Evolutionary conservation across 2,888 invertebrate genomes (phyloP).

Genomic region (Drosophila subquinaria): DNA sequence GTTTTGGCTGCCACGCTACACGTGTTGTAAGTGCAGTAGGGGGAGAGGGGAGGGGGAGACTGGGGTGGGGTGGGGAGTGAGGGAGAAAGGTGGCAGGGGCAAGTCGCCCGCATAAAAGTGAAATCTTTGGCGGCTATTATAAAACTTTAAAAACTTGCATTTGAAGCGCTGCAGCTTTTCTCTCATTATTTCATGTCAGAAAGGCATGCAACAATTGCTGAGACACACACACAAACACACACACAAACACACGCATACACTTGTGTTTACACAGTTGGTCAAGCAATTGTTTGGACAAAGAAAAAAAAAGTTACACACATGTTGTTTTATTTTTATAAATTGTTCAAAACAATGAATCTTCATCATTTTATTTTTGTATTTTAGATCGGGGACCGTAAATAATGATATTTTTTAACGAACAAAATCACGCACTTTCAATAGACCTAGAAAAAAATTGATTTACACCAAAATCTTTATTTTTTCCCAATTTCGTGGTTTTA

Average conservation of each 20-base stretch:
- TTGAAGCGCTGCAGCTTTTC: conserved; percentile 33
- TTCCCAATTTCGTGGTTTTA: too few species aligned
- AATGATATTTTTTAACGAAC: too few species aligned
- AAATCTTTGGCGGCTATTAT: conserved; percentile 67
- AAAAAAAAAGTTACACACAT: not conserved
- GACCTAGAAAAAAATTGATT: too few species aligned
- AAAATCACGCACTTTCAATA: too few species aligned
- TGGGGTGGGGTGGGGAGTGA: conserved; percentile 1
- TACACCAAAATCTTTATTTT: too few species aligned
- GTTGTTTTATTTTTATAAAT: too few species aligned
- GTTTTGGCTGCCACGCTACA: conserved; percentile 1
- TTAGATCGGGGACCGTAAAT: too few species aligned
- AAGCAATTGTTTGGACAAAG: not conserved
- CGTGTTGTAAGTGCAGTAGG: conserved; percentile 7
- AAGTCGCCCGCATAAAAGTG: conserved; percentile 67
- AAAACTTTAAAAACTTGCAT: conserved; percentile 47
- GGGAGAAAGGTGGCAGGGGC: conserved; percentile 1
- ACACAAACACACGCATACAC: not conserved
- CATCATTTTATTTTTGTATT: not conserved
- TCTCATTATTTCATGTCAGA: conserved; percentile 39
- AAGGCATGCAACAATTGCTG: conserved; percentile 60
- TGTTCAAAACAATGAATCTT: too few species aligned
- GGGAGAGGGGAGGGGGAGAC: not conserved
- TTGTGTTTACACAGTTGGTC: not conserved
- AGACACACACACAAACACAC: conserved; percentile 13